A percentile compares a stretch with the other conserved stretches of the same genome.
Evolutionary conservation across 1,140 invertebrate genomes (phyloP).

Genomic region (Oreohelix idahoensis): DNA sequence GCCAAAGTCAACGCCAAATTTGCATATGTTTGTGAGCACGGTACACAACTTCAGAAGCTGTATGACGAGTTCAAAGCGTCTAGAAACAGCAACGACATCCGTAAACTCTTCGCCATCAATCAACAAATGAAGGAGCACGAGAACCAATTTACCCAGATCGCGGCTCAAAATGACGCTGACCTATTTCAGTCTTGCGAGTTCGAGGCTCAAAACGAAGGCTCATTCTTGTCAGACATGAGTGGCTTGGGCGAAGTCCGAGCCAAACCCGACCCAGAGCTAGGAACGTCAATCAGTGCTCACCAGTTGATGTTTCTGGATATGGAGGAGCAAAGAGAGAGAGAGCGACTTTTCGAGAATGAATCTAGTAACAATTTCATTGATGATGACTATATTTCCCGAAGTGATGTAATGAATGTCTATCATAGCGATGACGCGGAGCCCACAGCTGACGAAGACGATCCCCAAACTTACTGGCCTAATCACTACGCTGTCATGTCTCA

Average conservation of each 20-base stretch:
- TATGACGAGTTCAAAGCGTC: conserved; percentile 62
- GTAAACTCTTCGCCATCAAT: conserved; percentile 61
- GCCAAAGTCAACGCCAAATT: conserved; percentile 58
- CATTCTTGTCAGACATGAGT: conserved; percentile 62
- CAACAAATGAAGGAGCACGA: conserved; percentile 61
- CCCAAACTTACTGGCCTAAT: background rate
- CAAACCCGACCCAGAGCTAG: conserved; percentile 53
- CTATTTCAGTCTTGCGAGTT: conserved; percentile 59
- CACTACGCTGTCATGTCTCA: background rate
- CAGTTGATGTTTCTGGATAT: conserved; percentile 59
- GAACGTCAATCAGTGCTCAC: conserved; percentile 60
- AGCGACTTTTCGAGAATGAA: conserved; percentile 7
- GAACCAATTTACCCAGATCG: conserved; percentile 51
- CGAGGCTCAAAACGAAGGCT: conserved; percentile 57
- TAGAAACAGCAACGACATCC: conserved; percentile 57
- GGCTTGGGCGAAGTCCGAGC: conserved; percentile 59
- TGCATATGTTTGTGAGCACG: conserved; percentile 60
- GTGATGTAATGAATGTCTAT: background rate
- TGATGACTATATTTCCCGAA: background rate
- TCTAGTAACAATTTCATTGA: background rate
- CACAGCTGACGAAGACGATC: background rate
- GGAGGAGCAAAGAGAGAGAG: conserved; percentile 49
- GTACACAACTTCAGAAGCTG: conserved; percentile 62
- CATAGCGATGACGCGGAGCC: background rate
- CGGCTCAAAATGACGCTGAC: conserved; percentile 60